phyloP scores from a whole-genome alignment of 2,113 vertebrate genomes.

The Aleadryas rufinucha region DNA sequence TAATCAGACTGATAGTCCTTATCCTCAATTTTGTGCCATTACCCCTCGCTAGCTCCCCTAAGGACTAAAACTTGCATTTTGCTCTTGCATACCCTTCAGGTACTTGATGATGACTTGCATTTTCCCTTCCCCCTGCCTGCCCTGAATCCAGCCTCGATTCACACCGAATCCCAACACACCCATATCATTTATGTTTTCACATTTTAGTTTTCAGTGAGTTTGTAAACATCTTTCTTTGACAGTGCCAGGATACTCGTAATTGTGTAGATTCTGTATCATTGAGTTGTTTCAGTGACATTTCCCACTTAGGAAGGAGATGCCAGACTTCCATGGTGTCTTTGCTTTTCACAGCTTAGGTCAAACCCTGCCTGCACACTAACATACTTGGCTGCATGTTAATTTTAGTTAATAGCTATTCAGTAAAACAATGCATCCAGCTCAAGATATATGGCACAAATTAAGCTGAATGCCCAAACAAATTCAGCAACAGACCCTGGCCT shows the following conservation, averaged over 20 bases:
- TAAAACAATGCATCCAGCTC: constrained; percentile 26
- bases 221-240: neutral
- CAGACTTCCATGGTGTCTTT: neutral
- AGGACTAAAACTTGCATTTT: neutral
- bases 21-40: neutral
- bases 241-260: neutral
- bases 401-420: constrained; percentile 54
- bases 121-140: neutral
- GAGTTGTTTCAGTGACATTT: neutral
- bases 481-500: constrained; percentile 18
- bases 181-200: neutral
- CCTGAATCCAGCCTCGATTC: neutral
- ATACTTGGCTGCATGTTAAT: constrained; percentile 51
- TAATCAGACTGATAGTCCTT: neutral
- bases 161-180: neutral
- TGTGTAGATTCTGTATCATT: neutral
- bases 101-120: neutral
- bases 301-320: neutral
- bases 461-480: constrained; percentile 49
- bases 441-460: constrained; percentile 60
- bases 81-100: neutral
- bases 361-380: constrained; percentile 4
- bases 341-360: constrained; percentile 47
- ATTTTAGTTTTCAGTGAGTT: neutral
- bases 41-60: neutral